Conservation (phyloP, 2,888 invertebrate species). For the Ectobius pallidus region DNA sequence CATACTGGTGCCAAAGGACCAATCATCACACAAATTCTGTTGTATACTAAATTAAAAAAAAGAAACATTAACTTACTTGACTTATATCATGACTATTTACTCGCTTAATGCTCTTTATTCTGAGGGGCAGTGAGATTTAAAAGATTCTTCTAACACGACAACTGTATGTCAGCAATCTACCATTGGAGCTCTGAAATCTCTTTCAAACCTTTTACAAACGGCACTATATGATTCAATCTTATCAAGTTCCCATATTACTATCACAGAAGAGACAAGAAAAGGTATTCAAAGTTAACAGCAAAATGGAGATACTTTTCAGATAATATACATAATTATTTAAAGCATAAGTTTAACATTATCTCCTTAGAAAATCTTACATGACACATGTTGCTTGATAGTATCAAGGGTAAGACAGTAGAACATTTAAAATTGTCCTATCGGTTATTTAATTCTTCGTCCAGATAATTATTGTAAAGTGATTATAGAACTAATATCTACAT, state of each 20-base stretch:
- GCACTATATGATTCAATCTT: not conserved
- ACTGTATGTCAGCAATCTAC: not conserved
- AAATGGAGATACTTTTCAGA: constrained; percentile 5
- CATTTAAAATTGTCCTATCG: constrained; percentile 4
- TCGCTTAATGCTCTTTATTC: not conserved
- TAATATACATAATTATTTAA: constrained; percentile 14
- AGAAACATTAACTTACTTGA: constrained; percentile 6
- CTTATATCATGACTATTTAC: constrained; percentile 22
- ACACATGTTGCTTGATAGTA: not conserved
- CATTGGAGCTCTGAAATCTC: not conserved
- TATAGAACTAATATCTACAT: not conserved
- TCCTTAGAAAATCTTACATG: not conserved
- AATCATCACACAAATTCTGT: constrained; percentile 25
- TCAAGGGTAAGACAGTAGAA: constrained; percentile 8
- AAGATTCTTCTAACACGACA: not conserved
- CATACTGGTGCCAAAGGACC: not conserved
- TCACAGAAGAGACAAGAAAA: constrained; percentile 28
- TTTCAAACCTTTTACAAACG: not conserved
- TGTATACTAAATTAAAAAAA: constrained; percentile 18
- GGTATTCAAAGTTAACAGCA: constrained; percentile 20
- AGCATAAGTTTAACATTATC: constrained; percentile 14
- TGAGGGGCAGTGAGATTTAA: constrained; percentile 9
- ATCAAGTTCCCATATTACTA: constrained; percentile 18
- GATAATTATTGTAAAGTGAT: not conserved
- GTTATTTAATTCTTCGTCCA: constrained; percentile 1